Evolutionary conservation across 2,797 vertebrate species (phyloP).

Genomic region (Lerista edwardsae): DNA sequence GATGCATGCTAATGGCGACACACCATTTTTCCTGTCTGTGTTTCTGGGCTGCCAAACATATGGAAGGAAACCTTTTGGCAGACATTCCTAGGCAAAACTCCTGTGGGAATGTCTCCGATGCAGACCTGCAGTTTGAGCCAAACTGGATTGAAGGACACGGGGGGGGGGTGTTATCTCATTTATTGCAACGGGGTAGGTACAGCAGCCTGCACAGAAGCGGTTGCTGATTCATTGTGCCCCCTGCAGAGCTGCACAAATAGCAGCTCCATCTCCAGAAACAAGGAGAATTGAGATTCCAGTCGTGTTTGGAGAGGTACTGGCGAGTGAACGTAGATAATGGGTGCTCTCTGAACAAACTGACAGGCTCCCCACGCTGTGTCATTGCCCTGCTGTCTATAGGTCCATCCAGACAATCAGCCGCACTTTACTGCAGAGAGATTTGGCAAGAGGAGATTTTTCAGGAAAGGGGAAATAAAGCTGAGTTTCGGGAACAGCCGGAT

Average conservation of each 20-base stretch:
- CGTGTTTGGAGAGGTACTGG: constrained; percentile 2
- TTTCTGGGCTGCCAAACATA: neutral
- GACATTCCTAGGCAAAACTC: neutral
- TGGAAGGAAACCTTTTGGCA: neutral
- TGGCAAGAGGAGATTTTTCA: neutral
- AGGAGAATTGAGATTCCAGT: constrained; percentile 5
- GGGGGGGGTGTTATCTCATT: too few species aligned
- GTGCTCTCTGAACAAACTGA: neutral
- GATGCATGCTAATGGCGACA: neutral
- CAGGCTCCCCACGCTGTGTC: constrained; percentile 11
- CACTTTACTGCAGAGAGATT: neutral
- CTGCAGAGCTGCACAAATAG: neutral
- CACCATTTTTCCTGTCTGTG: neutral
- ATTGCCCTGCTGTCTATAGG: constrained; percentile 3
- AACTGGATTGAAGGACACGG: neutral
- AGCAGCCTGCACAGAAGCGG: neutral
- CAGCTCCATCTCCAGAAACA: neutral
- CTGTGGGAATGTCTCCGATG: neutral
- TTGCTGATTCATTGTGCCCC: neutral
- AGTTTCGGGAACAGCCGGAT: neutral
- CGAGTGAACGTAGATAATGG: neutral
- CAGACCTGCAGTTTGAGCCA: neutral
- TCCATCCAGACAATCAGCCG: constrained; percentile 5
- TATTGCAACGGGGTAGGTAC: neutral
- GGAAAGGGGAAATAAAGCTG: neutral